phyloP scores from a whole-genome alignment of 1,140 invertebrate species.

The Leguminivora glycinivorella region DNA sequence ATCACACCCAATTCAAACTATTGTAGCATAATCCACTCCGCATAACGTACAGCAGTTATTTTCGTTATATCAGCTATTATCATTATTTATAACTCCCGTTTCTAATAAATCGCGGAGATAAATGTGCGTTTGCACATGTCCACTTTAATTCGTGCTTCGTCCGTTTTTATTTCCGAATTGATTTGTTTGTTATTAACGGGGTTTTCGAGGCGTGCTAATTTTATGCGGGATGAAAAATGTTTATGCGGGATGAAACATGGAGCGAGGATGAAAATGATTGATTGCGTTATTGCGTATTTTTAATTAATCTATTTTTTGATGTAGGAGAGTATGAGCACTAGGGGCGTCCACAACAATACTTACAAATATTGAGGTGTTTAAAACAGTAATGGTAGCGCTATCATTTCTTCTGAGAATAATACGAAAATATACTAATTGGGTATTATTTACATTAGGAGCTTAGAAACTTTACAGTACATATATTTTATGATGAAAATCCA shows the following conservation, averaged over 20 bases:
- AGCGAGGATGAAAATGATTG: not conserved
- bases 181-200: conserved; percentile 10
- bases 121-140: conserved; percentile 46
- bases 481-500: too few relatives aligned
- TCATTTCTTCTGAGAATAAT: too few relatives aligned
- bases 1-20: too few relatives aligned
- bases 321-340: not conserved
- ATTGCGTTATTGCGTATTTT: conserved; percentile 3
- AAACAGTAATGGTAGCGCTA: too few relatives aligned
- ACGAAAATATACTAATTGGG: too few relatives aligned
- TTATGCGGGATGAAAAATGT: not conserved
- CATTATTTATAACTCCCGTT: conserved; percentile 49
- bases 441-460: too few relatives aligned
- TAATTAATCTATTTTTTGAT: not conserved
- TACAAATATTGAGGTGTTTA: too few relatives aligned
- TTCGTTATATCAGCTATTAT: conserved; percentile 53
- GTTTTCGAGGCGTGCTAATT: not conserved
- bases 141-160: conserved; percentile 22
- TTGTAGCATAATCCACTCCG: too few relatives aligned
- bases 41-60: conserved; percentile 34
- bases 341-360: not conserved
- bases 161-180: conserved; percentile 22
- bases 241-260: too few relatives aligned
- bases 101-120: conserved; percentile 44
- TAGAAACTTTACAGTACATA: too few relatives aligned